A percentile compares a stretch with the other conserved stretches of the same genome.
Evolutionary conservation across 2,113 vertebrate genomes (phyloP).

Genomic region (Actenoides lindsayi): DNA sequence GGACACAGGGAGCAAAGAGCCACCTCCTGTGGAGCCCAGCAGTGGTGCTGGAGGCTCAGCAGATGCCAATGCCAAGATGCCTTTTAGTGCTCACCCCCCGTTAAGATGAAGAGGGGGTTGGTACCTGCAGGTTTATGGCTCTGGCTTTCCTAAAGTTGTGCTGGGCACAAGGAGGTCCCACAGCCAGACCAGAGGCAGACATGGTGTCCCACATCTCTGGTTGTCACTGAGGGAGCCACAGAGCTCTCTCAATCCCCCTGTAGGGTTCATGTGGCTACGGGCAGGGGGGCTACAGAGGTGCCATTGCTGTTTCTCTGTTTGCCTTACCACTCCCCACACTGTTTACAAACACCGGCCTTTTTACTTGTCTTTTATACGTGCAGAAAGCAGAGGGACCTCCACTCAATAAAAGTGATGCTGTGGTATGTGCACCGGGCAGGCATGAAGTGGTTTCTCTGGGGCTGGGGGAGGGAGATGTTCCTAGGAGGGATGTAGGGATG

Average conservation of each 20-base stretch:
- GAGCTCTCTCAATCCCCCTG: not conserved
- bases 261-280: rapidly evolving
- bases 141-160: not conserved
- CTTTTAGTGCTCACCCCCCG: not conserved
- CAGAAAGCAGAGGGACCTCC: not conserved
- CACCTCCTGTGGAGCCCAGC: not conserved
- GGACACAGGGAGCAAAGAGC: not conserved
- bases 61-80: not conserved
- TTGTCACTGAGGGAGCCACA: not conserved
- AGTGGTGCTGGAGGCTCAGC: not conserved
- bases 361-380: not conserved
- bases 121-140: not conserved
- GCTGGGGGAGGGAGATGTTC: not conserved
- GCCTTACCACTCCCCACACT: not conserved
- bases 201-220: rapidly evolving
- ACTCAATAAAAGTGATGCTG: slow-evolving; percentile 12
- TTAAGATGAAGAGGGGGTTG: not conserved
- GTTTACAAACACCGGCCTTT: slow-evolving; percentile 22
- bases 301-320: not conserved
- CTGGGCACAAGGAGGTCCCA: not conserved
- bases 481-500: rapidly evolving
- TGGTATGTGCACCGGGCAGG: rapidly evolving
- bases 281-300: not conserved
- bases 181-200: rapidly evolving
- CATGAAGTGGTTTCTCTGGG: not conserved